Base-by-base conservation (phyloP, 2,797 vertebrate genomes). In the Acanthiza pusilla region DNA sequence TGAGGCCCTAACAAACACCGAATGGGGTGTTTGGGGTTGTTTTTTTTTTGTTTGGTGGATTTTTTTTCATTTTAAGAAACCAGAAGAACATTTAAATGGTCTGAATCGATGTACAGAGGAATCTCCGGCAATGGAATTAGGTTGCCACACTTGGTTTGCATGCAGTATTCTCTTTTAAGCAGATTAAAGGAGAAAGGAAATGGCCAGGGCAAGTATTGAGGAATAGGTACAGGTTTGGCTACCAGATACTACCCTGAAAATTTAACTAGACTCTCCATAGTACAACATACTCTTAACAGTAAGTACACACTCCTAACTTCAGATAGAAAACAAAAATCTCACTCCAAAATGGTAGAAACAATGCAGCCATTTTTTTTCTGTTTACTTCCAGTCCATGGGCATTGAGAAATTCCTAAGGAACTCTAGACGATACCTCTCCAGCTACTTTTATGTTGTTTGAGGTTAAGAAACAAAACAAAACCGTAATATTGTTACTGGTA, bases 321-420 rank as follows among this genome's bases (percentile, higher is more conserved):
- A 95, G 74, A 62, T 87, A 91, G 45, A 84, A 92, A 88, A 93
- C 81, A 90, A 76, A 91, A 96, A 48, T 94, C 89, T 94, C 13
- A 20, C 94, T 97, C 93, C 25, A 16, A 83, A 97, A 88, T 74
- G 16, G 83, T 98, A 96, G 93, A 95, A 96, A 96, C 62, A 91
- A 95, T 89, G 94, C 57, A 81, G 54, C 74, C 13, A 2, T 85
- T 80, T 89, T 63, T 89, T 88, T 95, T 95, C 97, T 97, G 97
- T 98, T 98, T 98, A 97, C 96, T 97, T 97, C 87, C 96, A 96
- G 87, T 97, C 93, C 55, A 10, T 79, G 97, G 97, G 98, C 97
- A 98, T 98, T 98, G 97, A 97, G 84, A 95, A 86, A 66, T 90
- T 95, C 91, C 83, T 96, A 82, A 96, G 86, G 90, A 97, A 96